These are phyloP conservation scores for Drosophila greeni DNA, from an alignment of 2,888 invertebrate genomes.

Conservation along the genomic window DNA sequence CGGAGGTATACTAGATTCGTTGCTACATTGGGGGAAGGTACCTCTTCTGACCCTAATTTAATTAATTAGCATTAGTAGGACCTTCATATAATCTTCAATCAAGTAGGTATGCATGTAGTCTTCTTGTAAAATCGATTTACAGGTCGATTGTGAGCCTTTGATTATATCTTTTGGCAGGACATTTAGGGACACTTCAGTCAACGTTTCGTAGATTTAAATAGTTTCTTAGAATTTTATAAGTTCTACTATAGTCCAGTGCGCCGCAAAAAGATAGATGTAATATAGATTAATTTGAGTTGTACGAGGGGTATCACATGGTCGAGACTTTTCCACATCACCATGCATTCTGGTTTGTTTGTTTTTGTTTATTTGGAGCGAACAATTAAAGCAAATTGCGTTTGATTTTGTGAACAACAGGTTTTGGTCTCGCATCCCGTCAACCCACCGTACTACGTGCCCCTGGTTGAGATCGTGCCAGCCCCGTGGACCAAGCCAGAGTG, in stretches of 20 bases:
- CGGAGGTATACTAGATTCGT: not conserved
- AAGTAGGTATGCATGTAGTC: too few species aligned
- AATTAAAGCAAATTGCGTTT: conserved; percentile 3
- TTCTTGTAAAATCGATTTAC: not conserved
- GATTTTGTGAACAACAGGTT: conserved; percentile 55
- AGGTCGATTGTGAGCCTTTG: not conserved
- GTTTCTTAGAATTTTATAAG: not conserved
- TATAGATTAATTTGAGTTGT: not conserved
- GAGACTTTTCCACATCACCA: not conserved
- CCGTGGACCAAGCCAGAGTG: conserved; percentile 93
- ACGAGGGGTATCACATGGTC: not conserved
- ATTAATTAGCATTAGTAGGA: not conserved
- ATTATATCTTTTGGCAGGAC: not conserved
- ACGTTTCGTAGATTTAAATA: not conserved
- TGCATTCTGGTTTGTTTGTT: not conserved
- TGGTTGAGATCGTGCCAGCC: conserved; percentile 96
- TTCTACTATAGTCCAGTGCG: too few species aligned
- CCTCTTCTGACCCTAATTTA: too few species aligned
- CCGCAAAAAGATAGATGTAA: not conserved
- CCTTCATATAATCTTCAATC: not conserved
- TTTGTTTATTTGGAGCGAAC: not conserved
- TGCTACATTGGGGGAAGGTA: not conserved
- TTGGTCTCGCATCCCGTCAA: conserved; percentile 95
- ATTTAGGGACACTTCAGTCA: not conserved
- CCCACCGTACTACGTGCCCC: conserved; percentile 96